phyloP scores from a whole-genome alignment of 2,797 vertebrate genomes.

The Perodicticus potto region DNA sequence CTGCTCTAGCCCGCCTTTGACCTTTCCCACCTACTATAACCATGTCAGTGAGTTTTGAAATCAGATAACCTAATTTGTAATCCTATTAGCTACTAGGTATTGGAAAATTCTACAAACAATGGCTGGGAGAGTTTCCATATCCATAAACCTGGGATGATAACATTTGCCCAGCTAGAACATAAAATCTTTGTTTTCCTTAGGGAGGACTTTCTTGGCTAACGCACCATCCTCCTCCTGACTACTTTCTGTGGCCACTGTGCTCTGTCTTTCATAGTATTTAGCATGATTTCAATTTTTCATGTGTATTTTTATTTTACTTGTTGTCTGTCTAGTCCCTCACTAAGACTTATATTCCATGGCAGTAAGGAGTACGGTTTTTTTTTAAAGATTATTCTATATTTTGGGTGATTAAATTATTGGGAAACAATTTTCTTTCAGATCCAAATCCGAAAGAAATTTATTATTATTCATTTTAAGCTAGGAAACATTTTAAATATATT shows the following conservation, averaged over 20 bases:
- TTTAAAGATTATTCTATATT: not conserved
- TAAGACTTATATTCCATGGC: not conserved
- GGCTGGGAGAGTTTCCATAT: not conserved
- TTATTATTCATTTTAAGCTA: not conserved
- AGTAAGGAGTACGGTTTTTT: not conserved
- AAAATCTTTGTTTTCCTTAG: not conserved
- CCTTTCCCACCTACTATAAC: not conserved
- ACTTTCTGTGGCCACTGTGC: not conserved
- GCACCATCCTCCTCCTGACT: not conserved
- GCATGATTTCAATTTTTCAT: not conserved
- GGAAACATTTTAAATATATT: not conserved
- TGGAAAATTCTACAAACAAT: not conserved
- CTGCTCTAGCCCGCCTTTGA: not conserved
- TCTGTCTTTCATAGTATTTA: not conserved
- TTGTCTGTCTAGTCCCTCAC: not conserved
- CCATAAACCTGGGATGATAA: not conserved
- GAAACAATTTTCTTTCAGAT: slow-evolving; percentile 55
- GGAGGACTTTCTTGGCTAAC: not conserved
- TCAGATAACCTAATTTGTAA: not conserved
- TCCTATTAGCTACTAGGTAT: not conserved
- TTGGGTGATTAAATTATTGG: not conserved
- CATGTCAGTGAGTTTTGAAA: not conserved
- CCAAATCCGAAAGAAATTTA: not conserved
- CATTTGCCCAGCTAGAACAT: not conserved
- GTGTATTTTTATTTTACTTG: not conserved